Conservation (phyloP, 2,888 invertebrate species). For the Plagiodera versicolora region DNA sequence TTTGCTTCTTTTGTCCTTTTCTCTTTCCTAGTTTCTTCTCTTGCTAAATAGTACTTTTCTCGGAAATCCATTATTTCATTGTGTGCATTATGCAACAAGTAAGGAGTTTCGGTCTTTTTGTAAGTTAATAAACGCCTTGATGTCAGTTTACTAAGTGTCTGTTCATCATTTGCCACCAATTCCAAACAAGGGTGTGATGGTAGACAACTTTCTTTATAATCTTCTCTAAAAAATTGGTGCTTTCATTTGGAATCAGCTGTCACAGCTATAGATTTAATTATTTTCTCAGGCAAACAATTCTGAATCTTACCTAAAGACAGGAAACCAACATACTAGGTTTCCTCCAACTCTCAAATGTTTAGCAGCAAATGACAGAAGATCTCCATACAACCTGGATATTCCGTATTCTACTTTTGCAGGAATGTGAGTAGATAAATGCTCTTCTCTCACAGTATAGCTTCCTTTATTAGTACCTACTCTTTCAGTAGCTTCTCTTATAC, state of each 20-base stretch:
- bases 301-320: conserved; percentile 71
- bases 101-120: conserved; percentile 69
- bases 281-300: background rate
- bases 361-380: conserved; percentile 83
- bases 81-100: conserved; percentile 46
- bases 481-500: conserved; percentile 91
- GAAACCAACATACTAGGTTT: conserved; percentile 94
- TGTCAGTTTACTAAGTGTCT: conserved; percentile 77
- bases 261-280: too few species aligned
- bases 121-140: conserved; percentile 85
- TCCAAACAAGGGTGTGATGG: conserved; percentile 80
- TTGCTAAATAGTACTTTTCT: conserved; percentile 71
- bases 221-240: conserved; percentile 59
- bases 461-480: conserved; percentile 71
- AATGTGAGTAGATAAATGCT: conserved; percentile 70
- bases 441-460: conserved; percentile 65
- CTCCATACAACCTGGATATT: conserved; percentile 78
- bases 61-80: conserved; percentile 57
- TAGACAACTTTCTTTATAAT: conserved; percentile 71
- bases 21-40: conserved; percentile 68
- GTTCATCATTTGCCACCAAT: conserved; percentile 85
- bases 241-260: too few species aligned
- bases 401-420: conserved; percentile 86
- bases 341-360: conserved; percentile 74
- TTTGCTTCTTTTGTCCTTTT: conserved; percentile 56